Evolutionary conservation across 2,113 vertebrate genomes (phyloP).

Genomic region (Plecotus auritus): DNA sequence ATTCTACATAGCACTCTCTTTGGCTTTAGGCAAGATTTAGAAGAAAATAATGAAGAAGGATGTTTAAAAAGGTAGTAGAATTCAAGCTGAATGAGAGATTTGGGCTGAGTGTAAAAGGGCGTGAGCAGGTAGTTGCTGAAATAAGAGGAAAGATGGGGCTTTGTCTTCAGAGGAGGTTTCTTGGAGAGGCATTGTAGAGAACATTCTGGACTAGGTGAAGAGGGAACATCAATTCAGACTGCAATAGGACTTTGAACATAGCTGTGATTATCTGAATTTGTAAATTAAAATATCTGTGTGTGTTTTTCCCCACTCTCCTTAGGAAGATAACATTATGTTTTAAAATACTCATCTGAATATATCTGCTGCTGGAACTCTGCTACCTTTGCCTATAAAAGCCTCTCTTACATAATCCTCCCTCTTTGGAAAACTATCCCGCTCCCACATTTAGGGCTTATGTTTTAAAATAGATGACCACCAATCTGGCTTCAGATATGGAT

Average conservation of each 20-base stretch:
- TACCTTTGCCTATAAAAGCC: neutral
- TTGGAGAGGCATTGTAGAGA: neutral
- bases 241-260: neutral
- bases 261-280: neutral
- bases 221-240: neutral
- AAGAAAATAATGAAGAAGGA: neutral
- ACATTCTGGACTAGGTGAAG: neutral
- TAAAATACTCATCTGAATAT: neutral
- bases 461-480: neutral
- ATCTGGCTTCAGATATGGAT: neutral
- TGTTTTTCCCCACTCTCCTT: neutral
- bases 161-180: neutral
- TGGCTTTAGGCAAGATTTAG: neutral
- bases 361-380: neutral
- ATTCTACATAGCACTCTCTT: neutral
- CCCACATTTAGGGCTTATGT: neutral
- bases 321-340: neutral
- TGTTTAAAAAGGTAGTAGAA: slow-evolving; percentile 3
- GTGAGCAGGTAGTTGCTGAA: neutral
- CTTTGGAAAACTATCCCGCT: neutral
- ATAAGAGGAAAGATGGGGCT: neutral
- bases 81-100: neutral
- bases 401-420: neutral
- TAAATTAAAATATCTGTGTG: neutral
- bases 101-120: neutral